Base-by-base conservation (phyloP, 2,797 vertebrate genomes). In the Trematomus bernacchii region DNA sequence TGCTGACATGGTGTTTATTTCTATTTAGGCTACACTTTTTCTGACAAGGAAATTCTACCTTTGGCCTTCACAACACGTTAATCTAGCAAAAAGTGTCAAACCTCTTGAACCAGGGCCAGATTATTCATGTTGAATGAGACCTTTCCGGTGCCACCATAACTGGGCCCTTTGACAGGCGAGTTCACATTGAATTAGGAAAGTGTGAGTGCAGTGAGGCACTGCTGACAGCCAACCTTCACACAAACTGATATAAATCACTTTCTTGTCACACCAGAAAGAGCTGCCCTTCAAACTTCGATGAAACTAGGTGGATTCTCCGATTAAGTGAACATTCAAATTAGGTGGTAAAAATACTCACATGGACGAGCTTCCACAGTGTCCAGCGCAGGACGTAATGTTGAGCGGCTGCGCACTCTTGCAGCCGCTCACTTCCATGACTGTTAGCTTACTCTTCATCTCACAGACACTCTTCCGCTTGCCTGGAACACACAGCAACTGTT, bases 311-410 rank as follows among this genome's bases (percentile, higher is more conserved):
- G 2, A 40, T 48, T 63, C 63, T 12, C 19, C 0, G 6, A 19
- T 52, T 1, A 10, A 27, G 7, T 6, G 37, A 6, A 66, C 52
- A 13, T 19, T 30, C 9, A 68, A 46, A 52, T 9, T 11, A 62
- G 2, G 3, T 42, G 10, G 10, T 66, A 14, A 47, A 8, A 33
- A 2, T 13, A 95, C 97, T 97, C 83, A 98, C 98, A 87, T 94
- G 47, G 97, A 96, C 3, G 82, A 91, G 40, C 96, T 97, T 0
- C 87, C 93, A 78, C 98, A 99, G 2, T 88, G 83, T 33, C 97
- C 97, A 16, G 86, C 84, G 13, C 97, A 99, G 84, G 91, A 97
- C 0, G 96, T 94, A 71, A 98, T 6, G 13, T 90, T 93, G 70
- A 97, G 82, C 0, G 81, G 42, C 7, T 80, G 52, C 3, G 64